Evolutionary conservation across 2,797 vertebrate genomes (phyloP).

Genomic region (Thalassophryne amazonica): DNA sequence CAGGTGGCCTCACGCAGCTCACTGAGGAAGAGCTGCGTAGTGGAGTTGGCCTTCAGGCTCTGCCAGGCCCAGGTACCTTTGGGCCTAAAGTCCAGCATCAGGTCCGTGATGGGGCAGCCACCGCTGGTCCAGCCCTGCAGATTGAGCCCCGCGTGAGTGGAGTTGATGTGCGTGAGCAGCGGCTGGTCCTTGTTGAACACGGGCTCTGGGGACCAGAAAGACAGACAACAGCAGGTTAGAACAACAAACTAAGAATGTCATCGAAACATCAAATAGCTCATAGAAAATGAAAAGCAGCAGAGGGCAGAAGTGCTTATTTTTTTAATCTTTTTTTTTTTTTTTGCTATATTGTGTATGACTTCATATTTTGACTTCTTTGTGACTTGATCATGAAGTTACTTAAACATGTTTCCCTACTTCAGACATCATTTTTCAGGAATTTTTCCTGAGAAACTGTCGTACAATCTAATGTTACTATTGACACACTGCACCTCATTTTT

Average conservation of each 20-base stretch:
- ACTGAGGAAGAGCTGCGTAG: slow-evolving; percentile 89
- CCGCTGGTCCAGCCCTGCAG: slow-evolving; percentile 97
- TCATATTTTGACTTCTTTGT: no score
- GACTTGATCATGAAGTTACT: no score
- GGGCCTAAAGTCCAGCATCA: slow-evolving; percentile 93
- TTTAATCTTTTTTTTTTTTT: no score
- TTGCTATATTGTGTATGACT: no score
- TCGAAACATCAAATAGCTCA: no score
- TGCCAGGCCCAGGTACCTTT: slow-evolving; percentile 98
- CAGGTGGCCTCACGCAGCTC: slow-evolving; percentile 96
- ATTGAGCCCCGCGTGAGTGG: slow-evolving; percentile 94
- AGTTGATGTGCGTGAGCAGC: slow-evolving; percentile 97
- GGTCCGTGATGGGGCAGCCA: slow-evolving; percentile 92
- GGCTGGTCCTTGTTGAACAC: slow-evolving; percentile 98
- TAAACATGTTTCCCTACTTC: no score
- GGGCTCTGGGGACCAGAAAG: slow-evolving; percentile 76
- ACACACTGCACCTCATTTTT: no score
- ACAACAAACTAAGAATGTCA: background rate
- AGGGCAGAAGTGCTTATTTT: no score
- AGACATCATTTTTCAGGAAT: no score
- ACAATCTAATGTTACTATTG: no score
- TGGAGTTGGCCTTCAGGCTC: slow-evolving; percentile 90
- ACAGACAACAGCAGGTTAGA: background rate
- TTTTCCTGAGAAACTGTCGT: no score
- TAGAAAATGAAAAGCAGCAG: no score